Evolutionary conservation across 2,888 invertebrate genomes (phyloP).

Genomic region (Aelia acuminata): DNA sequence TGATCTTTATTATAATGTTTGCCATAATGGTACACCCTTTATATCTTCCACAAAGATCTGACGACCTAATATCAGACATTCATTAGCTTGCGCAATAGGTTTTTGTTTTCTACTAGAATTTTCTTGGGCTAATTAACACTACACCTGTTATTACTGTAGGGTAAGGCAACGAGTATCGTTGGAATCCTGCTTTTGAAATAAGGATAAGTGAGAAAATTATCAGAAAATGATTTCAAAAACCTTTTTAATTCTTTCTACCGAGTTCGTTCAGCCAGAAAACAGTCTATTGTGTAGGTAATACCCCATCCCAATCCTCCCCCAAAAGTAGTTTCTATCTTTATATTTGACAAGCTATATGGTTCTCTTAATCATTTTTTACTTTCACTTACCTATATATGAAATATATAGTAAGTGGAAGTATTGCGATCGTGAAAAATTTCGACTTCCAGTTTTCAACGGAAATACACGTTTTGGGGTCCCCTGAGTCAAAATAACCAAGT

Average conservation of each 20-base stretch:
- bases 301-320: no score
- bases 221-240: background rate
- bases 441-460: no score
- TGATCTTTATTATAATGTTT: slow-evolving; percentile 13
- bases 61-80: background rate
- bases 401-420: no score
- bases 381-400: no score
- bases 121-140: background rate
- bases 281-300: background rate
- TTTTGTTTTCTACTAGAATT: slow-evolving; percentile 10
- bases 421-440: no score
- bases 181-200: background rate
- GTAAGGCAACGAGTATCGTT: background rate
- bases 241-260: background rate
- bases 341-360: no score
- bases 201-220: background rate
- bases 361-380: no score
- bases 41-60: background rate
- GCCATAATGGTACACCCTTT: background rate
- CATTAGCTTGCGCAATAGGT: background rate
- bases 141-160: slow-evolving; percentile 3
- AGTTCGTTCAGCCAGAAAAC: background rate
- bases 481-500: no score
- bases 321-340: no score
- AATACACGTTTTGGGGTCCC: no score